A percentile compares a stretch with the other conserved stretches of the same genome.
phyloP scores from a whole-genome alignment of 1,140 invertebrate species.

The Zaprionus camerounensis region DNA sequence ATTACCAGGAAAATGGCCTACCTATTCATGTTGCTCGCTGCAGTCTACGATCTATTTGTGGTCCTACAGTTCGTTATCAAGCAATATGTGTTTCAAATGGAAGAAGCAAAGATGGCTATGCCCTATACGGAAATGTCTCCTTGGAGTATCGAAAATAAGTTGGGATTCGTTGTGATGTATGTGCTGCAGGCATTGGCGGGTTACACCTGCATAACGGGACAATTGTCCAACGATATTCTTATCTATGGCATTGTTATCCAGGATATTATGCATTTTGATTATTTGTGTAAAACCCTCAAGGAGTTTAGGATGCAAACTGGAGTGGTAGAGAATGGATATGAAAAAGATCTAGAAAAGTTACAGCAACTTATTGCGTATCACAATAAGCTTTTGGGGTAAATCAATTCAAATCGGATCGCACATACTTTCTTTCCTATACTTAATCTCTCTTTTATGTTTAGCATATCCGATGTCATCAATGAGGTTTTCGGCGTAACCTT shows the following conservation, averaged over 20 bases:
- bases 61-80: slow-evolving; percentile 39
- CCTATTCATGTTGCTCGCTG: slow-evolving; percentile 38
- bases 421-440: background rate
- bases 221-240: slow-evolving; percentile 61
- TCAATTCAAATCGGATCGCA: background rate
- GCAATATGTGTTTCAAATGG: slow-evolving; percentile 9
- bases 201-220: slow-evolving; percentile 55
- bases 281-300: slow-evolving; percentile 28
- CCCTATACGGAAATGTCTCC: slow-evolving; percentile 52
- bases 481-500: slow-evolving; percentile 64
- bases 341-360: slow-evolving; percentile 44
- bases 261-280: slow-evolving; percentile 69
- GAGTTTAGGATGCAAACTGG: slow-evolving; percentile 13
- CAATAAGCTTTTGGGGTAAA: slow-evolving; percentile 55
- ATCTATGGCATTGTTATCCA: slow-evolving; percentile 61
- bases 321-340: background rate
- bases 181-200: slow-evolving; percentile 40
- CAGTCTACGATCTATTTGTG: slow-evolving; percentile 55
- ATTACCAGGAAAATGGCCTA: slow-evolving; percentile 42
- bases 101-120: slow-evolving; percentile 25
- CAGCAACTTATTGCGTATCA: slow-evolving; percentile 57
- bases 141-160: slow-evolving; percentile 47
- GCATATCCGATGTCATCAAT: slow-evolving; percentile 63
- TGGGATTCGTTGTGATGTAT: slow-evolving; percentile 51
- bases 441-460: slow-evolving; percentile 2